A percentile compares a stretch with the other conserved stretches of the same genome.
phyloP scores from a whole-genome alignment of 64 coral and sea anemone genomes.

The Hydrozoanthus tunicans region DNA sequence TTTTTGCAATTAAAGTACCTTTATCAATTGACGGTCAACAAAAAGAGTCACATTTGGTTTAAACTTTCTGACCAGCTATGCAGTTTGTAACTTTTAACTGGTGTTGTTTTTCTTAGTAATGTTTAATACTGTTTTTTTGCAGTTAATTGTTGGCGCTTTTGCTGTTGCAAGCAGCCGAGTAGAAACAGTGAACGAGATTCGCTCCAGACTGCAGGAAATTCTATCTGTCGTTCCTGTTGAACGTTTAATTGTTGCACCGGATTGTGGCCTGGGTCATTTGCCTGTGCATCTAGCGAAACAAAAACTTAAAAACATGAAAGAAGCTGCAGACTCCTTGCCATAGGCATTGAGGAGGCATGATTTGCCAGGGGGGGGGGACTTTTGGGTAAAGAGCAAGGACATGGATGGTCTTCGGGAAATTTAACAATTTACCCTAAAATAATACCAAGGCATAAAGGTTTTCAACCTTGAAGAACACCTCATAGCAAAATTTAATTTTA shows the following conservation, averaged over 20 bases:
- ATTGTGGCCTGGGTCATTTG: slow-evolving; percentile 51
- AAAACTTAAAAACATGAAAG: slow-evolving; percentile 45
- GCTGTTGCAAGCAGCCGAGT: slow-evolving; percentile 39
- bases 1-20: no score
- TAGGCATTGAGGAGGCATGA: not conserved
- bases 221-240: slow-evolving; percentile 6
- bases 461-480: no score
- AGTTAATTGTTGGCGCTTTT: slow-evolving; percentile 47
- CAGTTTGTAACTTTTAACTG: no score
- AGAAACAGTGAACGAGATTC: slow-evolving; percentile 40
- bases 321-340: slow-evolving; percentile 26
- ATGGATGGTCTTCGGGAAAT: not conserved
- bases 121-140: slow-evolving; percentile 6
- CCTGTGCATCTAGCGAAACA: slow-evolving; percentile 32
- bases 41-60: no score
- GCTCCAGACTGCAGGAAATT: slow-evolving; percentile 37
- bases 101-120: not conserved
- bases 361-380: no score
- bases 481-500: no score
- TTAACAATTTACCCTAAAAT: no score
- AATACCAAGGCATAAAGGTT: no score
- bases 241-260: slow-evolving; percentile 17
- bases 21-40: no score
- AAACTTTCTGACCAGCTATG: no score
- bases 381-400: not conserved